Base-by-base conservation (phyloP, 2,113 vertebrate genomes). In the Oceanodroma tethys region DNA sequence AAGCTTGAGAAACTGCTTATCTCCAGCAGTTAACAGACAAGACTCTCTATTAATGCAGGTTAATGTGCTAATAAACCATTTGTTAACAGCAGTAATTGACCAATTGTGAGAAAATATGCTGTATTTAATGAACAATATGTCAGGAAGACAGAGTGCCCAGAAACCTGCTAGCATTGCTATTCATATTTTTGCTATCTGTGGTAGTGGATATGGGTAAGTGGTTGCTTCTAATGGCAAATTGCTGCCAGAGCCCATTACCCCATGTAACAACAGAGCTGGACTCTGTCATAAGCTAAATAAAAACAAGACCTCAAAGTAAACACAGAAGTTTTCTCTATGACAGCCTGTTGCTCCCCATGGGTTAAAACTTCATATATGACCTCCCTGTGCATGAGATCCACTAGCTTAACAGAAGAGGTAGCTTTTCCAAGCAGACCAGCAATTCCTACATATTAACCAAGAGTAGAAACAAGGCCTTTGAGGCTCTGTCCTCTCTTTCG, bases 31-130 rank as follows among this genome's bases (percentile, higher is more conserved):
- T 97, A 97, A 96, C 86, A 97, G 75, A 88, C 62, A 94, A 92
- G 75, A 81, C 62, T 94, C 50, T 93, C 43, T 53, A 81, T 95
- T 98, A 98, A 95, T 95, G 79, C 90, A 97, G 91, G 94, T 96
- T 97, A 98, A 97, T 89, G 94, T 56, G 83, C 66, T 93, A 96
- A 97, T 98, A 98, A 97, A 95, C 89, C 89, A 97, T 94, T 97
- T 95, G 94, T 94, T 97, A 98, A 96, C 71, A 81, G 75, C 65
- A 91, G 84, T 83, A 96, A 97, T 90, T 95, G 97, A 95, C 74
- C 90, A 97, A 82, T 38, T 96, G 45, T 72, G 53, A 95, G 72
- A 96, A 97, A 96, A 97, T 96, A 95, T 19, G 55, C n/a, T 96
- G 50, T 88, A 75, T 86, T 96, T 97, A 88, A 97, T 95, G 65